Percentiles rank a stretch among this genome's conserved stretches.
These are phyloP conservation scores for Carollia perspicillata DNA, from an alignment of 2,113 vertebrate species.

Conservation along the genomic window DNA sequence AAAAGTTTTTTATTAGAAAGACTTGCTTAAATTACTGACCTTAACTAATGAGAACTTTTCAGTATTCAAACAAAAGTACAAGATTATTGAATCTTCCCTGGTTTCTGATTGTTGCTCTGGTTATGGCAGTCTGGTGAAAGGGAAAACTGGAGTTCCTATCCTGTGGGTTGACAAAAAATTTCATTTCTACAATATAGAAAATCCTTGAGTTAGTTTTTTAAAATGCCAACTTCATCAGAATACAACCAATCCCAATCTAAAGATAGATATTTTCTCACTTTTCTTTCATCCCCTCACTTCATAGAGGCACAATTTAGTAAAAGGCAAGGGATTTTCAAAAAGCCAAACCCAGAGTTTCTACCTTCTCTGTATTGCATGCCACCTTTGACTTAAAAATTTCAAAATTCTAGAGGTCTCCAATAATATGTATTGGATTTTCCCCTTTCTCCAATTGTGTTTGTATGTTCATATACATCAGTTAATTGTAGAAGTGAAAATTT, in stretches of 20 bases:
- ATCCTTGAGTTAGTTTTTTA: slow-evolving; percentile 17
- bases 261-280: slow-evolving; percentile 37
- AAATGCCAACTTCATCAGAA: slow-evolving; percentile 40
- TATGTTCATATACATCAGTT: background rate
- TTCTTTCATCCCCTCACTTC: slow-evolving; percentile 3
- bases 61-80: background rate
- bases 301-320: background rate
- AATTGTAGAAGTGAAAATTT: background rate
- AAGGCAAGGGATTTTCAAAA: background rate
- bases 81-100: background rate
- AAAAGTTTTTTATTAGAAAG: slow-evolving; percentile 10
- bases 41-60: background rate
- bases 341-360: background rate
- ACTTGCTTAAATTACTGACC: background rate
- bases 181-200: slow-evolving; percentile 23
- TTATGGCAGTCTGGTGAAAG: background rate
- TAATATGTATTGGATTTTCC: background rate
- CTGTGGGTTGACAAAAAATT: background rate
- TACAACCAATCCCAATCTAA: background rate
- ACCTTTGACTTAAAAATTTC: slow-evolving; percentile 37
- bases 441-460: background rate
- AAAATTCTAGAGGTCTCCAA: slow-evolving; percentile 16
- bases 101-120: background rate
- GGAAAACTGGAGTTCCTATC: background rate
- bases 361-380: background rate